phyloP scores from a whole-genome alignment of 2,797 vertebrate genomes.

The Enteromius radiatus region DNA sequence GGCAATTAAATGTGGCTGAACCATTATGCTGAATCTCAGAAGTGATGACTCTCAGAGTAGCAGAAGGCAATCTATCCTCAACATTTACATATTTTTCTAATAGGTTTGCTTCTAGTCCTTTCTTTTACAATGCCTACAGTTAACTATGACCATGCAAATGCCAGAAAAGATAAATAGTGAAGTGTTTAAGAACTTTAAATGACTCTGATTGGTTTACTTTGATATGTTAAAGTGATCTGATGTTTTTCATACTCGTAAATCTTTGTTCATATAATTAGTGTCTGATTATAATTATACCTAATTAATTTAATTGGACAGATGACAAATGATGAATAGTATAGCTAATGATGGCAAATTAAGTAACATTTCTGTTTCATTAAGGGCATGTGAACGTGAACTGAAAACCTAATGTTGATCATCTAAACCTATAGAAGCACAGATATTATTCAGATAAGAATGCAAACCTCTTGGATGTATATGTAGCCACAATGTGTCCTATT shows the following conservation, averaged over 20 bases:
- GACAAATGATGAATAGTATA: constrained; percentile 66
- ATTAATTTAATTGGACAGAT: constrained; percentile 64
- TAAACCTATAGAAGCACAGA: background rate
- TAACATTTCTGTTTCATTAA: constrained; percentile 41
- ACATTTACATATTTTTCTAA: background rate
- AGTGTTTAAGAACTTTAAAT: background rate
- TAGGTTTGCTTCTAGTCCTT: background rate
- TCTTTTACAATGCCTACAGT: background rate
- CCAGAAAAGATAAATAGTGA: background rate
- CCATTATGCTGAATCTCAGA: background rate
- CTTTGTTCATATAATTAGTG: constrained; percentile 67
- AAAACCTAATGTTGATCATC: background rate
- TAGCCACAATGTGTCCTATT: background rate
- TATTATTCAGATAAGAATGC: background rate
- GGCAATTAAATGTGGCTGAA: constrained; percentile 9
- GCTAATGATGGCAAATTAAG: constrained; percentile 50
- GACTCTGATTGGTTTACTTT: background rate
- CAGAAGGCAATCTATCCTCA: background rate
- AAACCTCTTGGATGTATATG: background rate
- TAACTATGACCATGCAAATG: background rate
- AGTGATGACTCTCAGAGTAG: background rate
- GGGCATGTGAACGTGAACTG: constrained; percentile 8
- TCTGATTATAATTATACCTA: constrained; percentile 69
- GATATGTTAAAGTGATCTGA: constrained; percentile 30
- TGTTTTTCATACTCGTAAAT: constrained; percentile 40